Percentiles rank a stretch among this genome's conserved stretches.
phyloP scores from a whole-genome alignment of 1,140 invertebrate species.

The Archivesica marissinica region DNA sequence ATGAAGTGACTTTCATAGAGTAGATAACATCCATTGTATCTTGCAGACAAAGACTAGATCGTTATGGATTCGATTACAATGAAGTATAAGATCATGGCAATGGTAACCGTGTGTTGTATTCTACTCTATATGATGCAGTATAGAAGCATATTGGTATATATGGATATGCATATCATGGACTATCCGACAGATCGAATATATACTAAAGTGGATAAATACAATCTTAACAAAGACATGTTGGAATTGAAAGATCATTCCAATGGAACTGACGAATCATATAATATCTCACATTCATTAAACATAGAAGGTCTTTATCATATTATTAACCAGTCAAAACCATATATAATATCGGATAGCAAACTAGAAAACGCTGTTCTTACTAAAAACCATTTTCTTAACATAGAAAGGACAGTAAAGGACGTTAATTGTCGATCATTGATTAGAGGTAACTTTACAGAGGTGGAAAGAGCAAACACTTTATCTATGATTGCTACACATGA shows the following conservation, averaged over 20 bases:
- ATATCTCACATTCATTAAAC: background rate
- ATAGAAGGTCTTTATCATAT: background rate
- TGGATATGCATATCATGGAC: background rate
- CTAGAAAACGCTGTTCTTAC: background rate
- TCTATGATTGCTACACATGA: background rate
- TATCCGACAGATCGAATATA: background rate
- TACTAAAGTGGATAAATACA: slow-evolving; percentile 11
- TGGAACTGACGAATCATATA: background rate
- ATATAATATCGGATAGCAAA: background rate
- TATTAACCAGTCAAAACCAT: slow-evolving; percentile 2
- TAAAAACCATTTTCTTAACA: background rate
- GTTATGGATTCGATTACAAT: too few species aligned
- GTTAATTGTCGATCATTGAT: background rate
- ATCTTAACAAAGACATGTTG: background rate
- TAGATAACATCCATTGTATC: too few species aligned
- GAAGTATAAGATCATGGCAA: too few species aligned
- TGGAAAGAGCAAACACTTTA: background rate
- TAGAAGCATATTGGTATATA: background rate
- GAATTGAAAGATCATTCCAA: slow-evolving; percentile 7
- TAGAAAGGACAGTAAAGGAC: background rate
- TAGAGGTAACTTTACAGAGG: background rate
- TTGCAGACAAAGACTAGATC: too few species aligned
- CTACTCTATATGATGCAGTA: background rate
- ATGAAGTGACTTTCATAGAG: too few species aligned
- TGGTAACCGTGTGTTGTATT: background rate